Evolutionary conservation across 2,888 invertebrate species (phyloP), one percentile per base, ranked within the genome.

Genomic region (Acleris literana): DNA sequence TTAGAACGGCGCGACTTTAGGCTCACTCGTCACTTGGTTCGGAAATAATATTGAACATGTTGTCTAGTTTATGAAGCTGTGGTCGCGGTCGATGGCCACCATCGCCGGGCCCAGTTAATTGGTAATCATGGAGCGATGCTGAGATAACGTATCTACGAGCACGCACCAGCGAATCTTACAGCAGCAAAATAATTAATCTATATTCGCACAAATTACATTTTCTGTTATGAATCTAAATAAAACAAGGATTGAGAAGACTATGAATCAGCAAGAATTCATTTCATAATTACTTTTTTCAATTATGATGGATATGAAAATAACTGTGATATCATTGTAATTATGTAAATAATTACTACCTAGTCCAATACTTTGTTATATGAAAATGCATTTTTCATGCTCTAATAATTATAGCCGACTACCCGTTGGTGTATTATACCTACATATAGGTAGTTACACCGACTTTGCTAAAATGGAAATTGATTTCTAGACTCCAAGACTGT

Each of bases 121-220:
- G 33, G 57, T 11, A 51, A 39, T 63, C 51, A 57, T 57, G 43
- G 22, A 61, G 61, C 20, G 51, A 66, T 66, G 61, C 52, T 61
- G 51, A 39, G 61, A 66, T 66, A 66, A 66, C 52, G 61, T 48
- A 25, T 25, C 25, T 25, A 25, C 17, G 17, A 48, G 18, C 61
- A 56, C 61, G 65, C 65, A 56, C 57, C 61, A 66, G 56, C 51
- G 52, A 52, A 51, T 61, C 65, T 56, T 60, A 65, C 59, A 61
- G 44, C 61, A 62, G 61, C 17, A 43, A 20, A 43, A 65, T 25
- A 25, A 25, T 25, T 25, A 65, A 51, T 49, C 60, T 51, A 65
- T 60, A 61, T 61, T 65, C 29, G 60, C 60, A 51, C 55, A 17
- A 51, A 29, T 60, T 44, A 49, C 1, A 54, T 20, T 43, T 52